Percentiles rank a stretch among this genome's conserved stretches.
These are phyloP conservation scores for Cacatua alba DNA, from an alignment of 2,113 vertebrate genomes.

Conservation along the genomic window DNA sequence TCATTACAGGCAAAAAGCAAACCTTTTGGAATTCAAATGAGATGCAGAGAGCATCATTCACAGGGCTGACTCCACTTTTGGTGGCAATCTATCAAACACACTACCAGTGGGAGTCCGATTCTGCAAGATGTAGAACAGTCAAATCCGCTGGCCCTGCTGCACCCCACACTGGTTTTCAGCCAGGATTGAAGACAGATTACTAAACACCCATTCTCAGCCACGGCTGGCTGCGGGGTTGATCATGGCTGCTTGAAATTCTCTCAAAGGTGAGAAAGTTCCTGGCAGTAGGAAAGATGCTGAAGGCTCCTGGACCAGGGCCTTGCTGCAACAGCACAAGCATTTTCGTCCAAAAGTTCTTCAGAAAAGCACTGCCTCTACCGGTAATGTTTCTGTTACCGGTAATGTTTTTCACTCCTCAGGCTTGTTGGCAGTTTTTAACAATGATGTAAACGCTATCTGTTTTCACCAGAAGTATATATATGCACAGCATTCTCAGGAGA, in stretches of 20 bases:
- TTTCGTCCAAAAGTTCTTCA: not conserved
- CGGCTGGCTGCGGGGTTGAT: not conserved
- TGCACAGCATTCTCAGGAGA: not conserved
- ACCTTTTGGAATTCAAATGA: constrained; percentile 24
- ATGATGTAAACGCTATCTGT: not conserved
- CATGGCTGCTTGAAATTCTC: not conserved
- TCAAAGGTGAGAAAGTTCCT: not conserved
- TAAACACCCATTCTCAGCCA: constrained; percentile 9
- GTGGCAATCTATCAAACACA: not conserved
- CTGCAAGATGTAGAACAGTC: not conserved
- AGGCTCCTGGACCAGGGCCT: accelerated
- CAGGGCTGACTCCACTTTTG: not conserved
- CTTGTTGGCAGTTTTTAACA: not conserved
- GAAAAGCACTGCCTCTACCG: not conserved
- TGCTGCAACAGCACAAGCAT: not conserved
- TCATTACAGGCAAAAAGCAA: not conserved
- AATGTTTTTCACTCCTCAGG: not conserved
- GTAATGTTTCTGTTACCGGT: not conserved
- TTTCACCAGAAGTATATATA: not conserved
- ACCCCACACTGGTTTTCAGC: not conserved
- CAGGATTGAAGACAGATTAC: not conserved
- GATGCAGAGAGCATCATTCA: not conserved
- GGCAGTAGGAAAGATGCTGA: not conserved
- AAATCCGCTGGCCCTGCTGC: not conserved
- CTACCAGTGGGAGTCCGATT: not conserved